Percentiles rank a stretch among this genome's conserved stretches.
phyloP scores from a whole-genome alignment of 2,113 vertebrate genomes.

The Tonatia bakeri region DNA sequence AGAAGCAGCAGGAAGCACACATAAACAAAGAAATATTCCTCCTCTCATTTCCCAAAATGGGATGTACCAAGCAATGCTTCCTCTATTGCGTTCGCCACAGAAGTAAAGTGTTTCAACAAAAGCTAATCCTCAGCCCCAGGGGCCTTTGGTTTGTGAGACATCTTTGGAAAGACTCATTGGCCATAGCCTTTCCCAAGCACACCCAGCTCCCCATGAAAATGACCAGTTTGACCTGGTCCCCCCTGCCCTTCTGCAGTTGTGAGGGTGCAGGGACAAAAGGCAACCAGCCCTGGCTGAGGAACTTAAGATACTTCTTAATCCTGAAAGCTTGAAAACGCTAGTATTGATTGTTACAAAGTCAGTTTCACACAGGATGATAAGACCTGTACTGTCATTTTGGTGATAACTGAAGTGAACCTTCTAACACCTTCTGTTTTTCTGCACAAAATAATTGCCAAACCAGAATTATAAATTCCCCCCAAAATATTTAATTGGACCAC shows the following conservation, averaged over 20 bases:
- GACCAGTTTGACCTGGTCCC: not conserved
- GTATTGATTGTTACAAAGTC: conserved; percentile 65
- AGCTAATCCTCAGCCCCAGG: not conserved
- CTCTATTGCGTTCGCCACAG: not conserved
- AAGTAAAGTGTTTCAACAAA: not conserved
- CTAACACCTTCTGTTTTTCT: conserved; percentile 62
- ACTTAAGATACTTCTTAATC: conserved; percentile 62
- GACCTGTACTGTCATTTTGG: conserved; percentile 33
- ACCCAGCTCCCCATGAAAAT: not conserved
- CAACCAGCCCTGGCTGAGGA: conserved; percentile 31
- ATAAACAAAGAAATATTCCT: not conserved
- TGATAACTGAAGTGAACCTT: conserved; percentile 51
- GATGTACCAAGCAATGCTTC: not conserved
- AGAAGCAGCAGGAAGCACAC: not conserved
- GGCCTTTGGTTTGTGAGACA: not conserved
- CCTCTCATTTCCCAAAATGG: not conserved
- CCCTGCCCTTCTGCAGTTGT: conserved; percentile 40
- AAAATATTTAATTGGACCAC: conserved; percentile 46
- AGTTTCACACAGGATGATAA: conserved; percentile 54
- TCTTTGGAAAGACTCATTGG: not conserved
- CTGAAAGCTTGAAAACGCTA: not conserved
- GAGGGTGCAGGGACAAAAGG: not conserved
- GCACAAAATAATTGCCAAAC: conserved; percentile 56
- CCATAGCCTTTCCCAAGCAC: not conserved
- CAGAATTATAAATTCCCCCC: conserved; percentile 16